phyloP scores from a whole-genome alignment of 2,113 vertebrate species.

The Buteo buteo region DNA sequence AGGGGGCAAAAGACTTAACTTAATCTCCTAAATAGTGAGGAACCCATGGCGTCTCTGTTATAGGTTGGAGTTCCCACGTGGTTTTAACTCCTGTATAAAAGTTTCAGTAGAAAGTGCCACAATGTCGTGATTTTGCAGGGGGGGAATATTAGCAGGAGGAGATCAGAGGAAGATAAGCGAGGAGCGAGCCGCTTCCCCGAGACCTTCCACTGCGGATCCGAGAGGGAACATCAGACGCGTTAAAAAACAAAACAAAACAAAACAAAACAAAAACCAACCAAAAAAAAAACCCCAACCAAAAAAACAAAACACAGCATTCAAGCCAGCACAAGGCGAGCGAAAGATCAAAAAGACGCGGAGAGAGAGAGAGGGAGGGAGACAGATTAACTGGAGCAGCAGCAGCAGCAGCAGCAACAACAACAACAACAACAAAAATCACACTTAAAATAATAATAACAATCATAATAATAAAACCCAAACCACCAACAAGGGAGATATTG shows the following conservation, averaged over 20 bases:
- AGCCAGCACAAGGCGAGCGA: slow-evolving; percentile 64
- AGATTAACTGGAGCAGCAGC: slow-evolving; percentile 37
- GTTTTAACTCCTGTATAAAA: slow-evolving; percentile 84
- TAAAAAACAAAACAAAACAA: slow-evolving; percentile 4
- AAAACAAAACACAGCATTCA: slow-evolving; percentile 48
- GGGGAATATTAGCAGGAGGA: slow-evolving; percentile 7
- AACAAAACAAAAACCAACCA: not conserved
- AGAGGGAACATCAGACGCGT: slow-evolving; percentile 57
- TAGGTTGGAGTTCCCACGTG: slow-evolving; percentile 88
- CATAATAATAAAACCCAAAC: slow-evolving; percentile 54
- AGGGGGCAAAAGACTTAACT: slow-evolving; percentile 65
- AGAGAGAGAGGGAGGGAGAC: not conserved
- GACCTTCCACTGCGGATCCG: slow-evolving; percentile 51
- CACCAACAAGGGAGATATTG: slow-evolving; percentile 57
- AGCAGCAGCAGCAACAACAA: slow-evolving; percentile 14
- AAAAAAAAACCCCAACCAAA: slow-evolving; percentile 21
- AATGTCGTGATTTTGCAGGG: slow-evolving; percentile 67
- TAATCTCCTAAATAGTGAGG: slow-evolving; percentile 68
- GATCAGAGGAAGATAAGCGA: slow-evolving; percentile 52
- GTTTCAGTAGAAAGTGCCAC: slow-evolving; percentile 81
- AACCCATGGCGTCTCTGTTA: slow-evolving; percentile 65
- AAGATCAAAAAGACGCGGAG: slow-evolving; percentile 46
- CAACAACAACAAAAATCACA: slow-evolving; percentile 59
- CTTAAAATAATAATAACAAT: slow-evolving; percentile 49
- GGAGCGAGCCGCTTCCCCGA: slow-evolving; percentile 58